Conservation (phyloP, 2,113 vertebrate species). For the Beaufortia kweichowensis region DNA sequence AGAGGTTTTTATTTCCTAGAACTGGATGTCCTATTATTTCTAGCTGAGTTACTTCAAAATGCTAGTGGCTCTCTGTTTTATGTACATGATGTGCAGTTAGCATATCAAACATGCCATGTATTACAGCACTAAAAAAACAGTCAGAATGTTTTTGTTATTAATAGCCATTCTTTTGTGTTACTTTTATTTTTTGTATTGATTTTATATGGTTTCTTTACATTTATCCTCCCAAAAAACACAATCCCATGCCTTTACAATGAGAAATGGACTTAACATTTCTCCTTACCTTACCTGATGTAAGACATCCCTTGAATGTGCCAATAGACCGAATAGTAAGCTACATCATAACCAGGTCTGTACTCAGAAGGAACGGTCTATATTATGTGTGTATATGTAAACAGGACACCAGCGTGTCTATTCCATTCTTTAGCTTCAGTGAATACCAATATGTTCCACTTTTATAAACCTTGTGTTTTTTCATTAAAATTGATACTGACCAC, state of each 20-base stretch:
- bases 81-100: background rate
- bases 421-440: constrained; percentile 8
- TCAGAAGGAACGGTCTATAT: background rate
- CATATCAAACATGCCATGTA: background rate
- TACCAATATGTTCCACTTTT: constrained; percentile 45
- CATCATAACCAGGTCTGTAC: background rate
- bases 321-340: background rate
- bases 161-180: background rate
- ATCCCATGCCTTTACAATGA: constrained; percentile 37
- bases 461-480: constrained; percentile 51
- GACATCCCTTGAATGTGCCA: constrained; percentile 46
- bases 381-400: constrained; percentile 11
- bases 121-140: background rate
- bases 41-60: background rate
- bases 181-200: constrained; percentile 5
- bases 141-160: background rate
- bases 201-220: constrained; percentile 27
- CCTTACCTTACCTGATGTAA: constrained; percentile 28
- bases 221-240: constrained; percentile 1
- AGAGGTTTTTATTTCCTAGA: background rate
- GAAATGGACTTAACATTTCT: constrained; percentile 34
- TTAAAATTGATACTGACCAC: constrained; percentile 49
- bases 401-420: constrained; percentile 13
- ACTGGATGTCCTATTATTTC: background rate
- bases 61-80: background rate